Evolutionary conservation across 2,797 vertebrate genomes (phyloP), one percentile per base, ranked within the genome.

Genomic region (Gambusia yucatana): DNA sequence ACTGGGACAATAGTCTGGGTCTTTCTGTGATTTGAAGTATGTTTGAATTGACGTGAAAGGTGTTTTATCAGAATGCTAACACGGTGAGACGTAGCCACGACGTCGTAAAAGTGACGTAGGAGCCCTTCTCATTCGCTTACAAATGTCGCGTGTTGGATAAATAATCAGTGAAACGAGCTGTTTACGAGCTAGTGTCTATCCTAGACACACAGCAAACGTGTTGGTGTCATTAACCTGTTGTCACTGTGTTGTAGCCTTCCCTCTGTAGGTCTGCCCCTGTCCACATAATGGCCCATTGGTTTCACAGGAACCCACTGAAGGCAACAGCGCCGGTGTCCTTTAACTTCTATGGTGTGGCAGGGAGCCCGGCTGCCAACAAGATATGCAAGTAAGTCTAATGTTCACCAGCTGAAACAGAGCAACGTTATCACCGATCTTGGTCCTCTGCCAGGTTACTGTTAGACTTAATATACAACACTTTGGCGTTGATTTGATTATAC

Each of bases 231-330:
- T 47, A 57, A 39, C 43, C 30, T 48, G 7, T 28, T 80, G 71
- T 77, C 33, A 28, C 22, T 79, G 0, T 89, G 16, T 63, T 33
- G 39, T 22, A n/a, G 6, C 67, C 46, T 75, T 25, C 20, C 6
- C 71, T 11, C 16, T 80, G 43, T 22, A 91, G 90, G 81, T 84
- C 88, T 87, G 82, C 80, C 86, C 77, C 69, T 61, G 30, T 73
- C 72, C 59, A 76, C 90, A 93, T 69, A 75, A 99, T 99, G 98
- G 97, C 98, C 5, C 98, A 99, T 76, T 99, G 98, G 98, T 99
- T 99, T 95, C 98, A 99, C 87, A 97, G 98, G 90, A 99, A 99
- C 94, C 98, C 98, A 4, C 86, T 99, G 79, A 99, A 99, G 95
- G 97, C 98, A 28, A 99, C 98, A 13, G 98, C 98, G 55, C 97